phyloP scores from a whole-genome alignment of 1,140 invertebrate genomes.

The Ctenoplectra terminalis region DNA sequence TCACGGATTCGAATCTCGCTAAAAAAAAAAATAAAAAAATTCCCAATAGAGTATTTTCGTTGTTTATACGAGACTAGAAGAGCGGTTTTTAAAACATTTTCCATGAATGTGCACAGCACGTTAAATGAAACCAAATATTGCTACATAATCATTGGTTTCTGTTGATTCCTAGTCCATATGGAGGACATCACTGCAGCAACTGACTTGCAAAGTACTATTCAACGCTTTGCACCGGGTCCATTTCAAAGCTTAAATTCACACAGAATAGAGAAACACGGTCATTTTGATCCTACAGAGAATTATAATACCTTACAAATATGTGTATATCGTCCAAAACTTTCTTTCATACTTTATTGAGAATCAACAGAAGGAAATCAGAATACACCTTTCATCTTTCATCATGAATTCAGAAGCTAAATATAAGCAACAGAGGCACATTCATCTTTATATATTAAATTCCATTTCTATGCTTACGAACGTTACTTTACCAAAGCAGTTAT shows the following conservation, averaged over 20 bases:
- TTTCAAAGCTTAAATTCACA: not conserved
- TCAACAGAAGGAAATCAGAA: not conserved
- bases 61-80: not conserved
- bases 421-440: too few species aligned
- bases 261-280: not conserved
- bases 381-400: not conserved
- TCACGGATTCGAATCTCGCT: too few species aligned
- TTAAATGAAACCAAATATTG: not conserved
- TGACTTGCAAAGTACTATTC: not conserved
- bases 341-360: not conserved
- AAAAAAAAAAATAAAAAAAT: too few species aligned
- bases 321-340: not conserved
- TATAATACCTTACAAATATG: not conserved
- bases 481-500: not conserved
- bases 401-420: not conserved
- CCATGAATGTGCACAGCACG: too few species aligned
- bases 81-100: too few species aligned
- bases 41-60: not conserved
- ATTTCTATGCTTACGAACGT: not conserved
- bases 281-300: not conserved
- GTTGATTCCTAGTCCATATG: too few species aligned
- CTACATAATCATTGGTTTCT: not conserved
- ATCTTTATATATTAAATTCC: not conserved
- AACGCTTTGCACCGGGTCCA: not conserved
- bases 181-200: too few species aligned